Percentiles rank a stretch among this genome's conserved stretches.
phyloP scores from a whole-genome alignment of 1,140 invertebrate genomes.

The Pseudomyrmex flavicornis region DNA sequence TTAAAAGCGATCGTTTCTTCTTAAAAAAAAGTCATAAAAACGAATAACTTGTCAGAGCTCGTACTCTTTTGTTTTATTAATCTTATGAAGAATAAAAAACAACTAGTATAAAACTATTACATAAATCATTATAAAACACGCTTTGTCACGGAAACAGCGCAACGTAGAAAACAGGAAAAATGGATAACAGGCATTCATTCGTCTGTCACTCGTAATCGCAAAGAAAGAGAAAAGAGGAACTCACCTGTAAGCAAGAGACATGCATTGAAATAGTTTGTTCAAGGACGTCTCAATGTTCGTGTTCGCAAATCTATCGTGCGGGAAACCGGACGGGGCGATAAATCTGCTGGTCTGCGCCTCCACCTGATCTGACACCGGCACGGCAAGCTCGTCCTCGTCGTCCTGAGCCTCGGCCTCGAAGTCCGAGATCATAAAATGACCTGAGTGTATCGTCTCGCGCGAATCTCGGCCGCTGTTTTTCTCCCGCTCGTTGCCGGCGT shows the following conservation, averaged over 20 bases:
- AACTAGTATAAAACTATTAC: too few species aligned
- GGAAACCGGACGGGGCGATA: slow-evolving; percentile 73
- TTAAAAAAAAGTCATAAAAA: background rate
- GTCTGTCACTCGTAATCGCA: background rate
- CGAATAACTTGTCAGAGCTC: background rate
- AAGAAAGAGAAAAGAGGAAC: slow-evolving; percentile 71
- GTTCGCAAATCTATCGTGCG: slow-evolving; percentile 85
- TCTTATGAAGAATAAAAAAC: too few species aligned
- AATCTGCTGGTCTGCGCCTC: slow-evolving; percentile 73
- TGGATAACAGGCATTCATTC: background rate
- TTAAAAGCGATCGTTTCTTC: background rate
- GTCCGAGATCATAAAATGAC: slow-evolving; percentile 99
- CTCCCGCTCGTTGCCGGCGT: slow-evolving; percentile 42
- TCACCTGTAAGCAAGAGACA: slow-evolving; percentile 98
- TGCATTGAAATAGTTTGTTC: slow-evolving; percentile 97
- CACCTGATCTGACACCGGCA: slow-evolving; percentile 91
- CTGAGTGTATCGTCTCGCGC: slow-evolving; percentile 96
- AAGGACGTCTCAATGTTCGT: slow-evolving; percentile 96
- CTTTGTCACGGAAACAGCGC: background rate
- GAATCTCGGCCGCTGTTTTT: slow-evolving; percentile 70
- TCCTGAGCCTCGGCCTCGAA: slow-evolving; percentile 97
- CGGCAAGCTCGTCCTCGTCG: slow-evolving; percentile 92
- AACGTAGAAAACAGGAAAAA: slow-evolving; percentile 9
- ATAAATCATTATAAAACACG: background rate
- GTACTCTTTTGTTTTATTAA: background rate